Base-by-base conservation (phyloP, 2,797 vertebrate species). In the Decapterus maruadsi region DNA sequence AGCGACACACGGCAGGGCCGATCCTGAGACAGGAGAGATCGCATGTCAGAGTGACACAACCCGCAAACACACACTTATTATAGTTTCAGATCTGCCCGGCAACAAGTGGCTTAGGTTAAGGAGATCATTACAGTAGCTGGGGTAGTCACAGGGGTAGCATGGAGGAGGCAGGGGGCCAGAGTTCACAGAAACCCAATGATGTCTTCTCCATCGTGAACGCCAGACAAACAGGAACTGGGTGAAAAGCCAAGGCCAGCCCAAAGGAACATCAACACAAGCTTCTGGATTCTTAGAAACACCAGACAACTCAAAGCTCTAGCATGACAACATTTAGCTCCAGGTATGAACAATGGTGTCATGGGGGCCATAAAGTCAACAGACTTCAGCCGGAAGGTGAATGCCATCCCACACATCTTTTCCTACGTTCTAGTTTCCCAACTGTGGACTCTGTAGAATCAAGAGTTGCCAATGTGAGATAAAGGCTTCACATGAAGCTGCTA, bases 51-150 rank as follows among this genome's bases (percentile, higher is more conserved):
- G 58, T 82, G 77, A 83, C 61, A 72, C 76, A 77, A 81, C 67
- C 54, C 57, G 29, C 51, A 67, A 77, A 82, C 61, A 68, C 42
- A 36, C 1, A 20, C 79, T 85, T 70, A 85, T 55, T 83, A 76
- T 80, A 89, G 87, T 58, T 70, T 63, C 57, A 51, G 72, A 78
- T 86, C 83, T 89, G 85, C 89, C 85, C 16, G 0, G 81, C 80
- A 89, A 90, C 89, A 74, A 68, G 68, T 53, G 45, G 65, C 11
- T 16, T 6, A 8, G 53, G 56, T 75, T 68, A 50, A 58, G 0
- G 64, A 50, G 76, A 62, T 78, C 68, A 72, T 11, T 11, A 38
- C n/a, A n/a, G n/a, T n/a, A 26, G 8, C 14, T 46, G 8, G 19
- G 31, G 22, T 20, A 20, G 63, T 59, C n/a, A n/a, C 17, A 6